phyloP scores from a whole-genome alignment of 1,140 invertebrate genomes.

The Acromyrmex echinatior region DNA sequence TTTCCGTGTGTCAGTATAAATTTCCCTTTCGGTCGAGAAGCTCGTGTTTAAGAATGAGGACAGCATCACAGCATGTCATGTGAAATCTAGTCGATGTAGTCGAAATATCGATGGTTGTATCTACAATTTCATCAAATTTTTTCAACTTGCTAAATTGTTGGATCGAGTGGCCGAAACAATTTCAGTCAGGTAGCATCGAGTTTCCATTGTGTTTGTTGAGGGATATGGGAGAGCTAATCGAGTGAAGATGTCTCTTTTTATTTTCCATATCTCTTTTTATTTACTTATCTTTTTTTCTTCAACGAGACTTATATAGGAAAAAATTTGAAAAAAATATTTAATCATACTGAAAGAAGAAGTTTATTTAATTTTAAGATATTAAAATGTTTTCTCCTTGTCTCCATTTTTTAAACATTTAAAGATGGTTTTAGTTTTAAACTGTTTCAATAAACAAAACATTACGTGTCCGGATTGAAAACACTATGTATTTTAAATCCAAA shows the following conservation, averaged over 20 bases:
- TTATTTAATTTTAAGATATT: too few relatives aligned
- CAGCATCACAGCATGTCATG: too few relatives aligned
- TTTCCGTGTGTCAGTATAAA: neutral
- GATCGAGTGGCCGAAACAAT: slow-evolving; percentile 37
- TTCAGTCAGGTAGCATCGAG: slow-evolving; percentile 40
- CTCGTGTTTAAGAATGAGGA: neutral
- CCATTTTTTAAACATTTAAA: too few relatives aligned
- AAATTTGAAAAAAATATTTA: slow-evolving; percentile 46
- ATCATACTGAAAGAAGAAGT: neutral
- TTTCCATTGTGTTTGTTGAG: slow-evolving; percentile 38
- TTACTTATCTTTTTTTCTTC: slow-evolving; percentile 16
- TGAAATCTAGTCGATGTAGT: neutral
- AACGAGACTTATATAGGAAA: neutral
- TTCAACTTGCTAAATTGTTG: neutral
- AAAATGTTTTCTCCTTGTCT: too few relatives aligned
- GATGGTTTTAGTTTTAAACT: too few relatives aligned
- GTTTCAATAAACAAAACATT: too few relatives aligned
- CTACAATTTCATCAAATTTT: slow-evolving; percentile 32
- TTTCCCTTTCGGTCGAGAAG: neutral
- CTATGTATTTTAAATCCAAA: too few relatives aligned
- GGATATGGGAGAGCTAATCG: neutral
- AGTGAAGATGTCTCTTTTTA: neutral
- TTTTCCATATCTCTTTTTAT: neutral
- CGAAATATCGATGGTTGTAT: neutral
- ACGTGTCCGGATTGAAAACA: too few relatives aligned